These are phyloP conservation scores for Oedothorax gibbosus DNA, from an alignment of 1,140 invertebrate species.

Conservation along the genomic window DNA sequence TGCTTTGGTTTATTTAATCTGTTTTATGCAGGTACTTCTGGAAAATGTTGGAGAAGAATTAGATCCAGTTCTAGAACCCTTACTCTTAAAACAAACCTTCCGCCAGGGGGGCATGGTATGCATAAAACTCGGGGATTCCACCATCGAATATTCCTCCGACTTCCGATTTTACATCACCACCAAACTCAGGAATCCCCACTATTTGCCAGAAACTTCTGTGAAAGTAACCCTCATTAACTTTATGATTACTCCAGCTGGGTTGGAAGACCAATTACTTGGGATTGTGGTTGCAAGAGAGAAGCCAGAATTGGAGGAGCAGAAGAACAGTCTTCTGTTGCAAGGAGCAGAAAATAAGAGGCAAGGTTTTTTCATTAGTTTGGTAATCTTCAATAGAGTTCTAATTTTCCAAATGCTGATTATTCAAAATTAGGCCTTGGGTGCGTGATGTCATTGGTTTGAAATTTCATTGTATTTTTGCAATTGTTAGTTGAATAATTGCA, in stretches of 20 bases:
- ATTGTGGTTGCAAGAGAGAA: constrained; percentile 73
- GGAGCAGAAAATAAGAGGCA: constrained; percentile 72
- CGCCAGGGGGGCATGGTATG: constrained; percentile 73
- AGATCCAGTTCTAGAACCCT: constrained; percentile 72
- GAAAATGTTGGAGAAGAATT: constrained; percentile 72
- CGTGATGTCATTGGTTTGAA: too few species aligned
- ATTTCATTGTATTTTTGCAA: too few species aligned
- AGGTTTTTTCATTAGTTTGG: background rate
- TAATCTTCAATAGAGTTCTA: too few species aligned
- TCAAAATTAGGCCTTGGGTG: too few species aligned
- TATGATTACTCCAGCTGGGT: constrained; percentile 73
- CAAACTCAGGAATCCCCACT: constrained; percentile 72
- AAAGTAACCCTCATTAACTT: constrained; percentile 74
- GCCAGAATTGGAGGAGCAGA: constrained; percentile 74
- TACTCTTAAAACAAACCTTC: constrained; percentile 73
- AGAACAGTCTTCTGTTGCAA: constrained; percentile 72
- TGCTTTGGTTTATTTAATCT: too few species aligned
- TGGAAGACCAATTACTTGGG: constrained; percentile 73
- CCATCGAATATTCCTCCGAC: constrained; percentile 84
- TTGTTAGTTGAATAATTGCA: too few species aligned
- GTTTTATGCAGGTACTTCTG: constrained; percentile 68
- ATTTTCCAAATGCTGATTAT: too few species aligned
- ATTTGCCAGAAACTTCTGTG: constrained; percentile 72
- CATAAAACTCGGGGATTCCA: constrained; percentile 73
- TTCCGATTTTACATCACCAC: constrained; percentile 76